Evolutionary conservation across 2,888 invertebrate species (phyloP).

Genomic region (Anthophora plumipes): DNA sequence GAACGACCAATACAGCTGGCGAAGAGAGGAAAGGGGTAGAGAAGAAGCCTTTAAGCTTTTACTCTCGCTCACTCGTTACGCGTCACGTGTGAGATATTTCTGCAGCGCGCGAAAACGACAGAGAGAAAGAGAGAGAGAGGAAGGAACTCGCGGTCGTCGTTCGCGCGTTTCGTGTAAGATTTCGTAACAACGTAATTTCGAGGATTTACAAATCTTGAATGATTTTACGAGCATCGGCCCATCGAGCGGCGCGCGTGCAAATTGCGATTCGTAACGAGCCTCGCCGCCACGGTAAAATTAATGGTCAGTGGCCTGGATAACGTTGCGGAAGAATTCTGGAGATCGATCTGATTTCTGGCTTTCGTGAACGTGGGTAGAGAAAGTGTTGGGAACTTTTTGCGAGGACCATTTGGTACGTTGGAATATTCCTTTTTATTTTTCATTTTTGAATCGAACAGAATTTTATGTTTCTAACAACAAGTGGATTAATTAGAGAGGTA

Average conservation of each 20-base stretch:
- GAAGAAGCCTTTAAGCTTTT: slow-evolving; percentile 62
- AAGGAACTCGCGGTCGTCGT: background rate
- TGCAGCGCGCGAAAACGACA: slow-evolving; percentile 22
- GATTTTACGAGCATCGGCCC: slow-evolving; percentile 47
- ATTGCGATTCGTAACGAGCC: slow-evolving; percentile 49
- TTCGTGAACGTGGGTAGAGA: background rate
- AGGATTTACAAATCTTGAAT: slow-evolving; percentile 60
- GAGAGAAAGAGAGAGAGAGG: background rate
- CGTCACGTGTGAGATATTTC: slow-evolving; percentile 70
- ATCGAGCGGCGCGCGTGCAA: slow-evolving; percentile 18
- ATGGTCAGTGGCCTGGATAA: slow-evolving; percentile 14
- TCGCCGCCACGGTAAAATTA: slow-evolving; percentile 13
- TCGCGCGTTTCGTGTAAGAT: slow-evolving; percentile 30
- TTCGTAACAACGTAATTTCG: slow-evolving; percentile 61
- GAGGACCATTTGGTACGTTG: background rate
- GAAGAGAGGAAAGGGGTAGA: background rate
- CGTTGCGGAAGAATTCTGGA: background rate
- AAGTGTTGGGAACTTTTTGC: background rate
- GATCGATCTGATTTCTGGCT: slow-evolving; percentile 40
- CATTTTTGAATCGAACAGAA: no score
- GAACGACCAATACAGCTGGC: slow-evolving; percentile 41
- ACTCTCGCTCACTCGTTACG: slow-evolving; percentile 71
- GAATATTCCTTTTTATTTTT: no score
- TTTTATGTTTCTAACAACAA: no score
- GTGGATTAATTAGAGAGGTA: no score